Conservation (phyloP, 1,140 invertebrate species). For the Drosophila nigrodunni region DNA sequence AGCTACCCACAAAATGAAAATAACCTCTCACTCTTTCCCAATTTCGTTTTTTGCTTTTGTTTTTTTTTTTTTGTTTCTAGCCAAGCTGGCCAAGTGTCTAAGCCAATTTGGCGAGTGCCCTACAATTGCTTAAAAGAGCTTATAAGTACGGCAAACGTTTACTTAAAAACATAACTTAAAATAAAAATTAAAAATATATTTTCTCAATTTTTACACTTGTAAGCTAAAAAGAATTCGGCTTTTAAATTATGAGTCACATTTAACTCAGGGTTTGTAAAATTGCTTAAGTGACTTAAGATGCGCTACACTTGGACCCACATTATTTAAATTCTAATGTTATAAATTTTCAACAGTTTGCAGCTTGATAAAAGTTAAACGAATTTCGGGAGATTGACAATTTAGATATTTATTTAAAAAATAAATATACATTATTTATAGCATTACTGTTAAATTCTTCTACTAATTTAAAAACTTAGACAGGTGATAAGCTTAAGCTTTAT, state of each 20-base stretch:
- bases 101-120: conserved; percentile 33
- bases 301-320: not conserved
- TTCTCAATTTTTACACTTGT: no score
- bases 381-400: no score
- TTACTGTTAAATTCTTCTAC: no score
- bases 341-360: not conserved
- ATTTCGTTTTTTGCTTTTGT: not conserved
- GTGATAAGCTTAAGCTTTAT: no score
- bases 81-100: conserved; percentile 38
- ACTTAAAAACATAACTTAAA: not conserved
- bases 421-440: no score
- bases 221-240: no score
- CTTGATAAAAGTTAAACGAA: not conserved
- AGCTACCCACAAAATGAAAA: conserved; percentile 48
- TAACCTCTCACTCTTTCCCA: conserved; percentile 43
- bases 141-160: not conserved
- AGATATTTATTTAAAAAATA: no score
- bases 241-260: not conserved
- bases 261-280: not conserved
- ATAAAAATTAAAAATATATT: no score
- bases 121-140: not conserved
- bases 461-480: no score
- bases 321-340: not conserved
- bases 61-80: conserved; percentile 7
- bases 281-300: not conserved